Base-by-base conservation (phyloP, 2,797 vertebrate genomes). In the Leuciscus waleckii region DNA sequence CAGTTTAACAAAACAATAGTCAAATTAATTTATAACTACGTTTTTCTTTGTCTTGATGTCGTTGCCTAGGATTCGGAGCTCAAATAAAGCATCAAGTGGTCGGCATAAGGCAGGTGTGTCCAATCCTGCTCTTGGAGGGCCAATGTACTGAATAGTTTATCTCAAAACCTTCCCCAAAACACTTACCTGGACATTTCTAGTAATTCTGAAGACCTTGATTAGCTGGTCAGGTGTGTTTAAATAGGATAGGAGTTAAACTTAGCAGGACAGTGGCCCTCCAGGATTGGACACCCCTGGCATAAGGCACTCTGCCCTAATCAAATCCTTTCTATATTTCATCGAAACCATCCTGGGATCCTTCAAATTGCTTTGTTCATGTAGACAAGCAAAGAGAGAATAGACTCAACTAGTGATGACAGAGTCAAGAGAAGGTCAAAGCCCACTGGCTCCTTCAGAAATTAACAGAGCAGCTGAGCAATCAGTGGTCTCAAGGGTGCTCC, bases 251-350 rank as follows among this genome's bases (percentile, higher is more conserved):
- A 61, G 56, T 56, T 78, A 61, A 78, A 56, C 37, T 19, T 63
- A 17, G 39, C 56, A 61, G 23, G 13, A 43, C 37, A 63, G 37
- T 78, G 56, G 35, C 56, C 37, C 56, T 21, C 5, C 17, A 79
- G 39, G n/a, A 79, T 43, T 69, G 32, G 43, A 69, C 43, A 68
- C 21, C 32, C 26, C 79, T 54, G 61, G 43, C 19, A 69, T 81
- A 81, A 81, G 95, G 95, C 95, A 96, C 95, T 92, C 94, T 85
- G 93, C 92, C 94, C 91, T 70, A 82, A 84, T 77, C 32, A 8
- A 77, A 86, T 88, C 86, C 85, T 63, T 80, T 78, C 76, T 56
- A 85, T 73, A 54, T 46, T 65, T 86, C n/a, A 81, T 73, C 26
- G 77, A 86, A 78, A 83, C 85, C 68, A 79, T 88, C 90, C 87